Conservation (phyloP, 2,113 vertebrate species). For the Taxidea taxus region DNA sequence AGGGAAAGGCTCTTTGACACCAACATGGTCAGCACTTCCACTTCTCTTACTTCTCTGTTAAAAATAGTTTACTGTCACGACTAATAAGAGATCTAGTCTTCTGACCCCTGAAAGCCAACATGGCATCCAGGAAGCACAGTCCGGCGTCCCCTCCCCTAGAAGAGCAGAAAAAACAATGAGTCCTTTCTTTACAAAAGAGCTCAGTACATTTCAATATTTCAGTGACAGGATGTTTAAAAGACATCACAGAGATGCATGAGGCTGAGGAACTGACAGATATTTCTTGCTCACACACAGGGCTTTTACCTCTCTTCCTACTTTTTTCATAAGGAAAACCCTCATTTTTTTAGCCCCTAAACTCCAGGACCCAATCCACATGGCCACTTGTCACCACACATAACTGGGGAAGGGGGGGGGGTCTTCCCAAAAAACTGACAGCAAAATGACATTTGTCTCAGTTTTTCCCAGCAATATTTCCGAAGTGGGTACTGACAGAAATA, state of each 20-base stretch:
- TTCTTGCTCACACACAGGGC: not conserved
- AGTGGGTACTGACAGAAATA: too few species aligned
- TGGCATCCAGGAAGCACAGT: conserved; percentile 35
- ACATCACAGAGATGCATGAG: not conserved
- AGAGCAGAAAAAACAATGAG: conserved; percentile 18
- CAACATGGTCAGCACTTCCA: conserved; percentile 10
- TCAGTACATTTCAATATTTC: not conserved
- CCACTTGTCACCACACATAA: not conserved
- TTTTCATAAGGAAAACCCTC: conserved; percentile 4
- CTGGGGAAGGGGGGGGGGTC: rapidly evolving
- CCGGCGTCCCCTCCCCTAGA: not conserved
- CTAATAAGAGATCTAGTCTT: conserved; percentile 20
- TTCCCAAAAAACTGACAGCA: not conserved
- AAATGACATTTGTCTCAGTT: not conserved
- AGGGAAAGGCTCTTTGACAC: not conserved
- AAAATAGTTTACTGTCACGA: conserved; percentile 3
- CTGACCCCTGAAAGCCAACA: conserved; percentile 18
- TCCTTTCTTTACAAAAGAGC: conserved; percentile 8
- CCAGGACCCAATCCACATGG: not conserved
- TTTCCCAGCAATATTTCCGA: not conserved
- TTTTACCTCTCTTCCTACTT: not conserved
- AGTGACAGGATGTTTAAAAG: conserved; percentile 29
- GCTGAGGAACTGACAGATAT: not conserved
- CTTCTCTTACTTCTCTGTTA: not conserved
- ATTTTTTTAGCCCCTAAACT: not conserved